phyloP scores from a whole-genome alignment of 2,113 vertebrate genomes.

The Phoxinus phoxinus region DNA sequence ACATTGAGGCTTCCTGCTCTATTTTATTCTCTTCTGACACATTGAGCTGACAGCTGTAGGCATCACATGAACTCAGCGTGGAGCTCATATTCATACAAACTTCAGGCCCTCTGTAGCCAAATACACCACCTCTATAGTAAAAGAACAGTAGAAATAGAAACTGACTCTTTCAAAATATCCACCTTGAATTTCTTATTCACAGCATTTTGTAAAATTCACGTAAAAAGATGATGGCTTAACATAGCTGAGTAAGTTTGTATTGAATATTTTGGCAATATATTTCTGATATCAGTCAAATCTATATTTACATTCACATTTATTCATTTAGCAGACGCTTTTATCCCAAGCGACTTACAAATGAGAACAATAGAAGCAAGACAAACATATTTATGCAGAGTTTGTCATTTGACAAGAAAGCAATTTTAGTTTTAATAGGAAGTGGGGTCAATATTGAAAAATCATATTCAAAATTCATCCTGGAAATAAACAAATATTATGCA shows the following conservation, averaged over 20 bases:
- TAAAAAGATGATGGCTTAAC: too few relatives aligned
- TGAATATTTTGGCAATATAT: neutral
- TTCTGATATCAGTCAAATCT: neutral
- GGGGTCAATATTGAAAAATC: neutral
- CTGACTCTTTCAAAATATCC: neutral
- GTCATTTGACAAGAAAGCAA: neutral
- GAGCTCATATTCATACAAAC: neutral
- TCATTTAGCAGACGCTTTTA: too few relatives aligned
- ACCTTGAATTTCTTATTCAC: neutral
- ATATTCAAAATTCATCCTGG: too few relatives aligned
- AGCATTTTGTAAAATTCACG: too few relatives aligned
- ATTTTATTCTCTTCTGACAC: conserved; percentile 5
- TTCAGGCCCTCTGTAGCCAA: neutral
- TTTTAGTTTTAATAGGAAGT: neutral
- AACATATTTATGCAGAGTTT: neutral
- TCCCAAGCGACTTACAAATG: too few relatives aligned
- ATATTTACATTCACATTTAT: neutral
- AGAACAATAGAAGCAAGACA: too few relatives aligned
- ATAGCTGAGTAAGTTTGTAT: neutral
- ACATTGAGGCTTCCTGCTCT: neutral
- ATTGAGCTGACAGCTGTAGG: neutral
- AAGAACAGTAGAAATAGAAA: neutral
- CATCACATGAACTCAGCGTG: neutral
- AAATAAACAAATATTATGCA: too few relatives aligned
- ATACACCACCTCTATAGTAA: neutral